Base-by-base conservation (phyloP, 2,797 vertebrate genomes). In the Melanotaenia maccullochi region DNA sequence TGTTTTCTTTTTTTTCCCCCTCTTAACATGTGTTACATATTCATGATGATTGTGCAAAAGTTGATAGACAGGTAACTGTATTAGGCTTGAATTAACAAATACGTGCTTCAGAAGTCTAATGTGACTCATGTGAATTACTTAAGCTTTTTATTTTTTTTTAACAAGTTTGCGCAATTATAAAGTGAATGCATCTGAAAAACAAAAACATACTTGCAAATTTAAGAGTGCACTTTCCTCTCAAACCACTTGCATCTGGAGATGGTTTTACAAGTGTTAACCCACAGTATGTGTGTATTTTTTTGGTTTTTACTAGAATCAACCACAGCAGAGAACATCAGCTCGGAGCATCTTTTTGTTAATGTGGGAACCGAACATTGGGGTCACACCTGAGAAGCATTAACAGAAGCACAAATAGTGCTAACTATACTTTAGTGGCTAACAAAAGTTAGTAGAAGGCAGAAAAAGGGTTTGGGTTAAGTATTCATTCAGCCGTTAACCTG, bases 401-500 rank as follows among this genome's bases (percentile, higher is more conserved):
- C 22, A 65, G 42, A 63, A 60, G 68, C 9, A 18, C 16, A 47
- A 47, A 6, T 12, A 33, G 22, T 65, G 35, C 28, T 5, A 57
- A 44, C 1, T 11, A 40, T 22, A 47, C 28, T 28, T 72, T n/a
- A 35, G 14, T 22, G 24, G 40, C 28, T 52, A 52, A 64, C 32
- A 54, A 20, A 57, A 51, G 1, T 3, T 14, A 54, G 20, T 5
- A 5, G 5, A 65, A 30, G 13, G 24, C 2, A 60, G 35, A 67
- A 2, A 14, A 51, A 54, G n/a, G 47, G 33, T 65, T 49, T 51
- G 54, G 69, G 5, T 9, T 58, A 38, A 1, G 5, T 13, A 5
- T 65, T 55, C 68, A 7, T 71, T 59, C 68, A 28, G 32, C 72
- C 54, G 73, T 52, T 85, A 86, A 91, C 75, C 36, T 52, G 66